Base-by-base conservation (phyloP, 2,888 invertebrate species). In the Chymomyza fuscimana region DNA sequence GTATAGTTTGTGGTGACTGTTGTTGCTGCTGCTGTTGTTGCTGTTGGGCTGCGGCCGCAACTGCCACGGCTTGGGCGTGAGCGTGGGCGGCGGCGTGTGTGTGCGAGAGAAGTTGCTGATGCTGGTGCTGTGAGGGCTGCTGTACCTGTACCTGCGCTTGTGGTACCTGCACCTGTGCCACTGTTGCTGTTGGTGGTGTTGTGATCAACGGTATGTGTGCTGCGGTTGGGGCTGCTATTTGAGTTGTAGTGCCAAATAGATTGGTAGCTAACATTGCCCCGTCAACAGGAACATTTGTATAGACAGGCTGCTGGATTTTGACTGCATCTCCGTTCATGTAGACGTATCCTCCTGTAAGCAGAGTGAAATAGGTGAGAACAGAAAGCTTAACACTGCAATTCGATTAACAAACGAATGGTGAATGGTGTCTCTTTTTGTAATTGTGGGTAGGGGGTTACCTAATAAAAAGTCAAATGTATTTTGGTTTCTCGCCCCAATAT, bases 301-400 rank as follows among this genome's bases (percentile, higher is more conserved):
- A 94, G 91, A 94, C 93, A 92, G 94, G 94, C 93, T 94, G 93
- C 93, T 90, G 91, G 74, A 91, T 84, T 79, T 95, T 95, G 92
- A 94, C 94, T 93, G 95, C 94, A 94, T 95, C 95, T 94, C 95
- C 95, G 95, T 95, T 96, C 95, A 96, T 95, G 94, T 95, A 95
- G 93, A 94, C 94, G 93, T 94, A 94, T 92, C 95, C 95, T 84
- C 91, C 91, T 89, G 79, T 29, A 12, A 46, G 4, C 2, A 46
- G 12, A 46, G 12, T 46, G 12, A 46, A 12, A 12, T 46, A 32
- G 5, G 40, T 46, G 4, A 46, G 40, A 32, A 7, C 7, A 32
- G 7, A 2, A 32, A 32, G 2, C 32, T 32, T 32, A 5, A 32
- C 4, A 32, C 32, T 32, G 1, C 0, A 5, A 6, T 32, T 32